These are phyloP conservation scores for Parotia lawesii DNA, from an alignment of 2,113 vertebrate species.

Conservation along the genomic window DNA sequence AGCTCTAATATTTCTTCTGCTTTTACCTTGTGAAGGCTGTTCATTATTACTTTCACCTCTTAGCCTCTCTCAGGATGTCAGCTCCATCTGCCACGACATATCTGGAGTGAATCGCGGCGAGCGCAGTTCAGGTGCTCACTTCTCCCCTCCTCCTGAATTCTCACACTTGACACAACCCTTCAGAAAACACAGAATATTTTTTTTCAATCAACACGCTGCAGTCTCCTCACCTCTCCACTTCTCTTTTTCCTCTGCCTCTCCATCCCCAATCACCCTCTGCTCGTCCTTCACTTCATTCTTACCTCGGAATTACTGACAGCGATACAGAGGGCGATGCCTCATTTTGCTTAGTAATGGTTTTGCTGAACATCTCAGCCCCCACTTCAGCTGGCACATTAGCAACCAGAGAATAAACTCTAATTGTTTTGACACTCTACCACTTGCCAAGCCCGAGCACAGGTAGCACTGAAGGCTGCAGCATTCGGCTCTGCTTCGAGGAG, in stretches of 20 bases:
- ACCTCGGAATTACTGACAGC: neutral
- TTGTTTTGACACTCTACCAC: neutral
- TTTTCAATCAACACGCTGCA: neutral
- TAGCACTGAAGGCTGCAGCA: neutral
- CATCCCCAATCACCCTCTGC: neutral
- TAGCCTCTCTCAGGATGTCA: slow-evolving; percentile 7
- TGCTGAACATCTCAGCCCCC: neutral
- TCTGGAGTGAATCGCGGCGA: neutral
- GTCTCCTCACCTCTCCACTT: neutral
- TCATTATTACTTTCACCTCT: slow-evolving; percentile 18
- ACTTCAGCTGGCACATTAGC: slow-evolving; percentile 1
- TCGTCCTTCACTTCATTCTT: neutral
- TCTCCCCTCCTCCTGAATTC: slow-evolving; percentile 18
- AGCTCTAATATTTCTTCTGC: slow-evolving; percentile 1
- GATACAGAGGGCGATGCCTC: neutral
- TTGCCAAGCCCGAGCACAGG: neutral
- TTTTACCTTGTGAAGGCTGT: neutral
- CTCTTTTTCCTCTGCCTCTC: neutral
- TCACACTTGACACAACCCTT: slow-evolving; percentile 23
- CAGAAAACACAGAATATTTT: neutral
- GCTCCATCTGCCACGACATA: neutral
- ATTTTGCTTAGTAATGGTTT: slow-evolving; percentile 17
- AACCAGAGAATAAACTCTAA: slow-evolving; percentile 16
- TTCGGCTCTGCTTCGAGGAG: neutral
- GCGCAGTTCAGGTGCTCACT: slow-evolving; percentile 18